Evolutionary conservation across 2,113 vertebrate genomes (phyloP).

Genomic region (Eurypyga helias): DNA sequence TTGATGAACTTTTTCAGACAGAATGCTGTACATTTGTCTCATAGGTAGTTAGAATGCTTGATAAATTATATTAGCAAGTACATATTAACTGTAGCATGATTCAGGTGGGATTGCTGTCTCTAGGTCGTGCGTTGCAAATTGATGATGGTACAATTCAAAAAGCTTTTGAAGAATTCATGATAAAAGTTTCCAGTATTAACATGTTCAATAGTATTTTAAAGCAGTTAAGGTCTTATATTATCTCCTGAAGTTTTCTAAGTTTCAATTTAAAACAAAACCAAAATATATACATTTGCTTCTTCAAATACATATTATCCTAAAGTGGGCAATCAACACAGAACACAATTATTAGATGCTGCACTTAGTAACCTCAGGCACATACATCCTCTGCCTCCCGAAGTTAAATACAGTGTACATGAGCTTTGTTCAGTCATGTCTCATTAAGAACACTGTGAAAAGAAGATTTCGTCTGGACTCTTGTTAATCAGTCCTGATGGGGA

Average conservation of each 20-base stretch:
- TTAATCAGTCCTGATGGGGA: not conserved
- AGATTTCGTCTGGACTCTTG: not conserved
- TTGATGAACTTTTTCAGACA: constrained; percentile 43
- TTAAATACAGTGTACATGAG: not conserved
- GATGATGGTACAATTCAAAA: not conserved
- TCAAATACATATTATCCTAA: not conserved
- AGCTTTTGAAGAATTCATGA: constrained; percentile 1
- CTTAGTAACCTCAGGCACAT: constrained; percentile 4
- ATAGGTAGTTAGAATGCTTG: constrained; percentile 2
- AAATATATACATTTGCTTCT: not conserved
- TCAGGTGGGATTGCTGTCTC: constrained; percentile 12
- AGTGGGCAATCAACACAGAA: not conserved
- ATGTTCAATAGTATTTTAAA: not conserved
- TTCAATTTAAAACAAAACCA: not conserved
- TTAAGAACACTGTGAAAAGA: not conserved
- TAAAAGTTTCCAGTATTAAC: not conserved
- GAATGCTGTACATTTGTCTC: not conserved
- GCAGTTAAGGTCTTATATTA: not conserved
- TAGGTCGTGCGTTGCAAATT: not conserved
- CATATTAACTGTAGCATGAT: constrained; percentile 24
- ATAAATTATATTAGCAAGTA: constrained; percentile 35
- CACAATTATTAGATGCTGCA: not conserved
- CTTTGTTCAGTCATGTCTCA: not conserved
- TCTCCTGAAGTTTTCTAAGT: not conserved
- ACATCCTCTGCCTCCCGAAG: not conserved